These are phyloP conservation scores for Stenurella melanura DNA, from an alignment of 2,888 invertebrate genomes.

Conservation along the genomic window DNA sequence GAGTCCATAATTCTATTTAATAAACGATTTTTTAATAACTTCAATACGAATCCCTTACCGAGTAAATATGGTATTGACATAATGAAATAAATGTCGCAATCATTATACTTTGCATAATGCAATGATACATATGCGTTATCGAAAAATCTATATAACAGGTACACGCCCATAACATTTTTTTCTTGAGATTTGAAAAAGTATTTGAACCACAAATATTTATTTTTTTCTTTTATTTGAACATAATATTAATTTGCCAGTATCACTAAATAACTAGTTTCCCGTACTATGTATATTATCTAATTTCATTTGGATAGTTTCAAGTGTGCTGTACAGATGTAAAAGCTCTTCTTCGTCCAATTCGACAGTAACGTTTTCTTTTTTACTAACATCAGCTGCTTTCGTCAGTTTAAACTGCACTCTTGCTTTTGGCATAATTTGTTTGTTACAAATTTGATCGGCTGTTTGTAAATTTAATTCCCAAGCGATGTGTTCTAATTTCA, in stretches of 20 bases:
- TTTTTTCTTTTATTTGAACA: background rate
- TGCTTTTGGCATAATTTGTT: constrained; percentile 73
- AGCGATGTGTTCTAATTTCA: constrained; percentile 74
- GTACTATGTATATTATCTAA: constrained; percentile 63
- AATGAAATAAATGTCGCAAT: too few relatives aligned
- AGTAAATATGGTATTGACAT: too few relatives aligned
- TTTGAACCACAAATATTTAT: too few relatives aligned
- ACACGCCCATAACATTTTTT: too few relatives aligned
- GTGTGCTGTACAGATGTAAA: constrained; percentile 74
- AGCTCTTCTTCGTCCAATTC: constrained; percentile 76
- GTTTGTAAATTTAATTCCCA: constrained; percentile 77
- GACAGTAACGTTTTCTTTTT: constrained; percentile 72
- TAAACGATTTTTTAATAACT: too few relatives aligned
- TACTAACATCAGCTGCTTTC: constrained; percentile 56
- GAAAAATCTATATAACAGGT: too few relatives aligned
- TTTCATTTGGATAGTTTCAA: constrained; percentile 75
- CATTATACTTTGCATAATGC: too few relatives aligned
- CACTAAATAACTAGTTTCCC: constrained; percentile 27
- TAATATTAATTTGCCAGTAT: background rate
- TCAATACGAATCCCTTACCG: too few relatives aligned
- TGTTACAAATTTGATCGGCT: constrained; percentile 73
- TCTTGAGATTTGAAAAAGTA: too few relatives aligned
- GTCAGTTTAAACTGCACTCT: constrained; percentile 73
- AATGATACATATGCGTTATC: too few relatives aligned
- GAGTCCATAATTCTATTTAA: too few relatives aligned